Conservation (phyloP, 64 coral and sea anemone species). For the Actinia tenebrosa region DNA sequence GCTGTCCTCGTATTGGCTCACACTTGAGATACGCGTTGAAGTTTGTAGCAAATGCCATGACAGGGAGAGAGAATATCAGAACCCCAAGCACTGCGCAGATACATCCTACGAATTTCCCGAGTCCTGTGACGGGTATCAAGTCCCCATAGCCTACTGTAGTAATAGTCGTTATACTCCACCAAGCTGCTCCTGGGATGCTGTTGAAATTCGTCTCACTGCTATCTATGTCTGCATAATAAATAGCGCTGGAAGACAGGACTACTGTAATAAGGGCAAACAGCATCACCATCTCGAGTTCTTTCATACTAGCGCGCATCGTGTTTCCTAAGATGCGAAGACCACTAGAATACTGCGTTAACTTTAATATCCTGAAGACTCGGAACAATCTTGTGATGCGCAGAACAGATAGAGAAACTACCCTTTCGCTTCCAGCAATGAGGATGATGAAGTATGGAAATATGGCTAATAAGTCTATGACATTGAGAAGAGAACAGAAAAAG, state of each 20-base stretch:
- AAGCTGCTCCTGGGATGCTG: slow-evolving; percentile 82
- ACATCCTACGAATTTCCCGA: slow-evolving; percentile 76
- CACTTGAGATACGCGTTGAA: slow-evolving; percentile 92
- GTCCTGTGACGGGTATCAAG: slow-evolving; percentile 45
- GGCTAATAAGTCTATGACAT: slow-evolving; percentile 79
- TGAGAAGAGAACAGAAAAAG: slow-evolving; percentile 69
- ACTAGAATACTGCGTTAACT: slow-evolving; percentile 80
- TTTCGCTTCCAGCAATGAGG: slow-evolving; percentile 51
- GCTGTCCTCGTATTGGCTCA: slow-evolving; percentile 46
- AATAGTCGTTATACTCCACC: slow-evolving; percentile 86
- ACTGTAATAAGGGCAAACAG: slow-evolving; percentile 77
- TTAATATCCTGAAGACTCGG: slow-evolving; percentile 73
- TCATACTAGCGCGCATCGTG: slow-evolving; percentile 78
- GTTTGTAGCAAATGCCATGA: slow-evolving; percentile 85
- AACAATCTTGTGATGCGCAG: slow-evolving; percentile 63
- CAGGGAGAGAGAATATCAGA: slow-evolving; percentile 80
- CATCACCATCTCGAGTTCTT: slow-evolving; percentile 86
- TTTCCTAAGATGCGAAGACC: slow-evolving; percentile 73
- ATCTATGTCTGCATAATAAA: slow-evolving; percentile 70
- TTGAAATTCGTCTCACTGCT: slow-evolving; percentile 38
- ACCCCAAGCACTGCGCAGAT: slow-evolving; percentile 85
- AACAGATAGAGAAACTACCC: slow-evolving; percentile 60
- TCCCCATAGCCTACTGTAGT: slow-evolving; percentile 89
- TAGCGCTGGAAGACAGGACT: slow-evolving; percentile 72
- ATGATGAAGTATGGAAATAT: slow-evolving; percentile 86